phyloP scores from a whole-genome alignment of 2,797 vertebrate genomes.

The Muscicapa striata region DNA sequence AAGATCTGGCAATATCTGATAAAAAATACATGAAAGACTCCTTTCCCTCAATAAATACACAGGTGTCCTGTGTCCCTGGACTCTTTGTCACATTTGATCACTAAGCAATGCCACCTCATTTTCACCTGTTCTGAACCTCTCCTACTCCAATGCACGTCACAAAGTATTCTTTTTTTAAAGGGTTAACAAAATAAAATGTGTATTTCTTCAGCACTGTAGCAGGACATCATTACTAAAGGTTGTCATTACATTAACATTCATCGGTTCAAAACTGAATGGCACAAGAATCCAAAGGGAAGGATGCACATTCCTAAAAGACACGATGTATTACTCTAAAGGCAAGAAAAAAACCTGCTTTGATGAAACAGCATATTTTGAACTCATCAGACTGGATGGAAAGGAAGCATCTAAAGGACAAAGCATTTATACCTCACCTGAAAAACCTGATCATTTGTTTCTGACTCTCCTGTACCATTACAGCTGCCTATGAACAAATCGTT shows the following conservation, averaged over 20 bases:
- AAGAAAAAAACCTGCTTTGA: not conserved
- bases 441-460: slow-evolving; percentile 12
- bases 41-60: not conserved
- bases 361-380: not conserved
- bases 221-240: not conserved
- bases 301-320: not conserved
- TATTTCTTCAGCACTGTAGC: not conserved
- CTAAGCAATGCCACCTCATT: not conserved
- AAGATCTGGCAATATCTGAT: not conserved
- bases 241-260: not conserved
- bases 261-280: not conserved
- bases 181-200: not conserved
- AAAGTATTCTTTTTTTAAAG: not conserved
- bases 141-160: not conserved
- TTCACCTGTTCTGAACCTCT: not conserved
- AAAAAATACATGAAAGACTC: not conserved
- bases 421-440: slow-evolving; percentile 59
- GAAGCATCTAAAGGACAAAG: not conserved
- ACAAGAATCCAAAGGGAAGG: not conserved
- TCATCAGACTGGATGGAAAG: not conserved
- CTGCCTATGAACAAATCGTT: slow-evolving; percentile 51
- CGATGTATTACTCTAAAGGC: not conserved
- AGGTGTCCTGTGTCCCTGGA: not conserved
- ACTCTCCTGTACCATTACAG: slow-evolving; percentile 21
- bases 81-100: not conserved